A percentile compares a stretch with the other conserved stretches of the same genome.
These are phyloP conservation scores for Crossocerus cetratus DNA, from an alignment of 2,888 invertebrate genomes.

Conservation along the genomic window DNA sequence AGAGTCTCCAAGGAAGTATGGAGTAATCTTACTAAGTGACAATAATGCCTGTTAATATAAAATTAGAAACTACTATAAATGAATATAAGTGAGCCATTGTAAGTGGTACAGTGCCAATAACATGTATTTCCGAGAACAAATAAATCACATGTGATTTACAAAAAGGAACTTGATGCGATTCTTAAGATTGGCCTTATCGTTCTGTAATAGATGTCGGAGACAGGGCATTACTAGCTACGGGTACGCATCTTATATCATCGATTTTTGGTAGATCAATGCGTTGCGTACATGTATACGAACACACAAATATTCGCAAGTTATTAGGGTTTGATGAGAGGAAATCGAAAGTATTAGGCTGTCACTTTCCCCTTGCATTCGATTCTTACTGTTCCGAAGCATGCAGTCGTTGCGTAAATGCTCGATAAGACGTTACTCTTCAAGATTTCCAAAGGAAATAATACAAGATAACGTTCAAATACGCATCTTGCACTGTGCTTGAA, in stretches of 20 bases:
- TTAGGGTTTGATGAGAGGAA: conserved; percentile 15
- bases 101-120: conserved; percentile 52
- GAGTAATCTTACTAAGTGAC: too few species aligned
- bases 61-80: too few species aligned
- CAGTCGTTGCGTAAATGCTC: too few species aligned
- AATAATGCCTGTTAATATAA: too few species aligned
- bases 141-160: conserved; percentile 56
- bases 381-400: background rate
- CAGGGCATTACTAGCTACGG: conserved; percentile 24
- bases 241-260: conserved; percentile 28
- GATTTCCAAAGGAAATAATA: too few species aligned
- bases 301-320: conserved; percentile 5
- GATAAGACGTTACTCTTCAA: too few species aligned
- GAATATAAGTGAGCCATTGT: conserved; percentile 14
- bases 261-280: conserved; percentile 18
- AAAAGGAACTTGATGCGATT: conserved; percentile 56
- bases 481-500: too few species aligned
- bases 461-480: too few species aligned
- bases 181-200: conserved; percentile 49
- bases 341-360: background rate
- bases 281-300: conserved; percentile 21
- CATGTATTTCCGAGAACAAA: conserved; percentile 57
- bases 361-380: conserved; percentile 12
- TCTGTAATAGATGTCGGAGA: conserved; percentile 32
- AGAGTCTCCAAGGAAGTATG: too few species aligned